Evolutionary conservation across 2,888 invertebrate genomes (phyloP), one percentile per base, ranked within the genome.

Genomic region (Pheosia tremula): DNA sequence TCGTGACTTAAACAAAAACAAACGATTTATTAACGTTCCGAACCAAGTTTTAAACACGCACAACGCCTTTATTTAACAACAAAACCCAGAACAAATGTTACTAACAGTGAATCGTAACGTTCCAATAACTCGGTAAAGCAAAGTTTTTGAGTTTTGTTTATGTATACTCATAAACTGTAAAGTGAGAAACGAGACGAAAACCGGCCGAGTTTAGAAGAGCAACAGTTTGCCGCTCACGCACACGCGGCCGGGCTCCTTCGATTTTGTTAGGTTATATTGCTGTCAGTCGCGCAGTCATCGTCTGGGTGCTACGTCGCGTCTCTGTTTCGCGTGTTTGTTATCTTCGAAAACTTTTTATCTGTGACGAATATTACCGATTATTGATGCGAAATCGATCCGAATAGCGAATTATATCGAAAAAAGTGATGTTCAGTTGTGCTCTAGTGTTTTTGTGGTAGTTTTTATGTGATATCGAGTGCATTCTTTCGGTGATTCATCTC

Each of bases 401-500:
- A 84, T 80, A 80, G 74, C 80, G 80, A 81, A 72, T 71, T 70
- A 67, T 72, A 74, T 77, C 71, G 72, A 79, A 73, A 72, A 75
- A 78, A 80, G 83, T 86, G 85, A 67, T 78, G 78, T 80, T 82
- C 57, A 59, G 57, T 66, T 69, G 84, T 85, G 85, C 81, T 67
- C 62, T 66, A 79, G 85, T 86, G 83, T 83, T 78, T 78, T 62
- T 72, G 84, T 81, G 80, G 64, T 80, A 79, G 77, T 84, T 80
- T 79, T 66, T 64, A 77, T 82, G 88, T 86, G 84, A 78, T 76
- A 75, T 64, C 63, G 74, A 84, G 90, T 91, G 90, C 89, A 90
- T 91, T 90, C 89, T 87, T 86, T 69, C 36, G 86, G 91, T 92
- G 92, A 92, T 91, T 92, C 92, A 92, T 92, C 91, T 91, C 80